These are phyloP conservation scores for Orthosia gracilis DNA, from an alignment of 2,888 invertebrate genomes.

Conservation along the genomic window DNA sequence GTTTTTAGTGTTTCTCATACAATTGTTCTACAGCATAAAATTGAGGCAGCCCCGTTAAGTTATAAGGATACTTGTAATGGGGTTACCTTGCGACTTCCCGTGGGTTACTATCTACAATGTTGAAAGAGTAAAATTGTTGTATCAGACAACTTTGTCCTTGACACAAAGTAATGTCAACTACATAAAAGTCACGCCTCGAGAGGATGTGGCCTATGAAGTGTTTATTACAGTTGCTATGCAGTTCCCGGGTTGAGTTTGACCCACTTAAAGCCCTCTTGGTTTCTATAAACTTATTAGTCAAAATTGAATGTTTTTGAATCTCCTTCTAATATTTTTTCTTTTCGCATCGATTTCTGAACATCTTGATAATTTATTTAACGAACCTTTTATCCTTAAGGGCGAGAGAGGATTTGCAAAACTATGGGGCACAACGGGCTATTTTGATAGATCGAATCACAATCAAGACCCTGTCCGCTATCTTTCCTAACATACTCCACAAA, in stretches of 20 bases:
- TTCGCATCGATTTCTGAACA: background rate
- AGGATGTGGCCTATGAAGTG: background rate
- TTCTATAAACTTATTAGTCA: background rate
- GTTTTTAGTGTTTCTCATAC: no score
- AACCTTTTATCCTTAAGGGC: no score
- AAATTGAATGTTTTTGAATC: background rate
- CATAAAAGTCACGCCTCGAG: background rate
- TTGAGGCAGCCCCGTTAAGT: no score
- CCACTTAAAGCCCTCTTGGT: background rate
- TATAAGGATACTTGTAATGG: no score
- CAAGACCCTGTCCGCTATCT: constrained; percentile 6
- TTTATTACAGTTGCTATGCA: background rate
- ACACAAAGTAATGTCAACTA: background rate
- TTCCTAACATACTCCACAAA: constrained; percentile 6
- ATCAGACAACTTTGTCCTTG: no score
- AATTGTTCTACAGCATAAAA: no score
- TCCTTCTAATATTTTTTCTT: background rate
- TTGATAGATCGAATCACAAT: background rate
- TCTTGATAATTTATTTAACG: no score
- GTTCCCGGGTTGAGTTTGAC: background rate
- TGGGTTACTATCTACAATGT: no score
- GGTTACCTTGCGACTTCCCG: no score
- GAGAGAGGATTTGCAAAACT: no score
- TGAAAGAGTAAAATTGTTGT: no score
- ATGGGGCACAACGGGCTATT: no score